phyloP scores from a whole-genome alignment of 2,797 vertebrate genomes.

The Pangasius sanitwongsei region DNA sequence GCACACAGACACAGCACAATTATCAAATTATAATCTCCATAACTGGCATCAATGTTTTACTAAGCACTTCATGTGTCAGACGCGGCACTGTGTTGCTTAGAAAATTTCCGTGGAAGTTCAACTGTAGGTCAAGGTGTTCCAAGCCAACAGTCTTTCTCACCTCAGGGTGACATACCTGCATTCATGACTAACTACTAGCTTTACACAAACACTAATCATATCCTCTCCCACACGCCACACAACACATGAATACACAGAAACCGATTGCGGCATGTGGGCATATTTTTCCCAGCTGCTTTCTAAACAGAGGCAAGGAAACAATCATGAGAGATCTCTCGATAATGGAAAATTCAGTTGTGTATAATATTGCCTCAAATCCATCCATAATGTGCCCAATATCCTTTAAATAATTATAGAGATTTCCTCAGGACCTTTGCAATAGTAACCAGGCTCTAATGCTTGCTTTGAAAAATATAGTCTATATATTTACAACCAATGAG shows the following conservation, averaged over 20 bases:
- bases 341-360: background rate
- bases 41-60: slow-evolving; percentile 7
- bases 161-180: slow-evolving; percentile 47
- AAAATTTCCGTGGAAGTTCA: slow-evolving; percentile 46
- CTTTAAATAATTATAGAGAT: background rate
- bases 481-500: background rate
- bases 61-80: slow-evolving; percentile 3
- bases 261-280: background rate
- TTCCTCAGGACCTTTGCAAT: background rate
- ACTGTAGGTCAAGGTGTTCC: slow-evolving; percentile 49
- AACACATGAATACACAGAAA: slow-evolving; percentile 7
- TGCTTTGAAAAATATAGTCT: background rate
- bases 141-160: slow-evolving; percentile 40
- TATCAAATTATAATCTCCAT: slow-evolving; percentile 17
- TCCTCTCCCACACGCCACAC: slow-evolving; percentile 41
- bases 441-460: background rate
- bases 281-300: background rate
- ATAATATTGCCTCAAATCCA: background rate
- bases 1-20: slow-evolving; percentile 23
- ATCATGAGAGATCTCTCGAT: background rate
- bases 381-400: background rate
- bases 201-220: slow-evolving; percentile 25
- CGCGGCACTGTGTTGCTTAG: background rate
- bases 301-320: background rate
- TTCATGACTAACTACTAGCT: slow-evolving; percentile 40